Base-by-base conservation (phyloP, 2,888 invertebrate species). In the Lysandra coridon region DNA sequence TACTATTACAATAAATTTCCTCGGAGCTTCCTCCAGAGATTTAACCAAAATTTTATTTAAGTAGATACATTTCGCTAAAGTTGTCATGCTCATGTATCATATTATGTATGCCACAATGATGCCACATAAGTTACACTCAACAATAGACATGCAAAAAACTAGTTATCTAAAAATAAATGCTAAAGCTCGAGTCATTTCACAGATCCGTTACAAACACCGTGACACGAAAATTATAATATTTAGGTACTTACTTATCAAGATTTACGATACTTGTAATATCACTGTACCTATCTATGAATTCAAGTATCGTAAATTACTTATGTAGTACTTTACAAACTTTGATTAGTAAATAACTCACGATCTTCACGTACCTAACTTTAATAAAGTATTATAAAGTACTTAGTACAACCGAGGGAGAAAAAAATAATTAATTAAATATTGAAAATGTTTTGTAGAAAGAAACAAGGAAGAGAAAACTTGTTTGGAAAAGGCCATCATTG, bases 1-100 rank as follows among this genome's bases (percentile, higher is more conserved):
- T 73, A 73, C 40, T 75, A 49, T 75, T 49, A 75, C 7, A 75
- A 75, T 75, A 49, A 75, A 44, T 75, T 75, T 75, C 49, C 30
- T n/a, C 44, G 10, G 23, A 49, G 75, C 12, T 23, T 49, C 4
- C 75, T 53, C 44, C 17, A 40, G 7, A 49, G 74, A 44, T 74
- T 73, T 17, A 44, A 73, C n/a, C 12, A 75, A 69, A 69, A 33
- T 69, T 12, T 69, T 69, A 69, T 69, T 69, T 69, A n/a, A n/a
- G n/a, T n/a, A 30, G 33, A 33, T n/a, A 30, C 2, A 57, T 62
- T 23, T 10, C 10, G 30, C 64, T 64, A 3, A 30, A 23, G 23
- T 64, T 64, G 64, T 6, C 23, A 44, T 44, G 44, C 14, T 5
- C n/a, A 40, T 40, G 40, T 60, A 60, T 1, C 17, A 12, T 60